phyloP scores from a whole-genome alignment of 2,888 invertebrate species.

The Xylophagus ater region DNA sequence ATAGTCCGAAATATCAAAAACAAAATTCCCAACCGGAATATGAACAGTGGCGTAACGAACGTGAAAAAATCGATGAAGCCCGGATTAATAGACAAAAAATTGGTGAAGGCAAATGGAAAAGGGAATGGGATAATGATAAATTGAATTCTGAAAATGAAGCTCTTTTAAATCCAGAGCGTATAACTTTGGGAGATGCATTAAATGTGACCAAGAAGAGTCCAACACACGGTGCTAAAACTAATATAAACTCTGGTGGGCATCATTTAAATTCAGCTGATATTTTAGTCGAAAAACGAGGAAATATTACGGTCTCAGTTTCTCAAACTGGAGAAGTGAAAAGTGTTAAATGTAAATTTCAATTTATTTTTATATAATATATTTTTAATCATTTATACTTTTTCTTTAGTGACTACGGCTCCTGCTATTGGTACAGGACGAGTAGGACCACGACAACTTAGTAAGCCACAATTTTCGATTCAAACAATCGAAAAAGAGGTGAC shows the following conservation, averaged over 20 bases:
- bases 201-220: slow-evolving; percentile 11
- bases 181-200: slow-evolving; percentile 12
- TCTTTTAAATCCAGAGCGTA: slow-evolving; percentile 8
- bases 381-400: slow-evolving; percentile 1
- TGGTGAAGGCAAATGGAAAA: slow-evolving; percentile 40
- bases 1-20: slow-evolving; percentile 14
- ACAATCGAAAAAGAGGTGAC: slow-evolving; percentile 13
- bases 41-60: slow-evolving; percentile 39
- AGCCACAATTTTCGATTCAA: slow-evolving; percentile 18
- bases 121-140: slow-evolving; percentile 40
- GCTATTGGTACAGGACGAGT: slow-evolving; percentile 39
- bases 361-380: background rate
- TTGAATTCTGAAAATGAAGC: slow-evolving; percentile 19
- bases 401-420: slow-evolving; percentile 33
- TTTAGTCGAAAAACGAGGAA: slow-evolving; percentile 17
- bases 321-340: slow-evolving; percentile 22
- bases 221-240: slow-evolving; percentile 1
- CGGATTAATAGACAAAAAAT: slow-evolving; percentile 38
- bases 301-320: slow-evolving; percentile 20
- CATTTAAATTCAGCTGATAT: slow-evolving; percentile 6
- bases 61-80: slow-evolving; percentile 38
- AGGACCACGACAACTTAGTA: slow-evolving; percentile 32
- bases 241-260: slow-evolving; percentile 1
- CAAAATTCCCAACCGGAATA: slow-evolving; percentile 25
- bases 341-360: slow-evolving; percentile 20